These are phyloP conservation scores for Pseudococcus jackbeardsleyi DNA, from an alignment of 2,888 invertebrate species.

Conservation along the genomic window DNA sequence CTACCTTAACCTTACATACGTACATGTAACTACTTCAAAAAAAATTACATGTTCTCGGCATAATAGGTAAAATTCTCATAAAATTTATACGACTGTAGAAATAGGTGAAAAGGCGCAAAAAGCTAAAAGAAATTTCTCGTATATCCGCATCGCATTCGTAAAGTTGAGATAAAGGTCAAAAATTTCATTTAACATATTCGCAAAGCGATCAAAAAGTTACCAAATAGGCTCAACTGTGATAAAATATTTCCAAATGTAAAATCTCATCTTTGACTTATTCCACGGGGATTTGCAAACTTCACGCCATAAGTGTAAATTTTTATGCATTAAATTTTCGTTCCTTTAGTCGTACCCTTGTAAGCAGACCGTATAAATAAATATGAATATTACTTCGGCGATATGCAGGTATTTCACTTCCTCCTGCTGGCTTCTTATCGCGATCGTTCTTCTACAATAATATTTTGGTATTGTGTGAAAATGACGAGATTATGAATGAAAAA, in stretches of 20 bases:
- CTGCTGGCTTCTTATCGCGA: too few relatives aligned
- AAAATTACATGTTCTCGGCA: too few relatives aligned
- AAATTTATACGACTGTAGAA: neutral
- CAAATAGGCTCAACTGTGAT: constrained; percentile 20
- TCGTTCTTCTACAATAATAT: too few relatives aligned
- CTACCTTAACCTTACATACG: neutral
- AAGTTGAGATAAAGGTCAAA: constrained; percentile 33
- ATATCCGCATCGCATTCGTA: neutral
- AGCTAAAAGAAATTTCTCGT: neutral
- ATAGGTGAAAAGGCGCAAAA: neutral
- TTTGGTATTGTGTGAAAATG: too few relatives aligned
- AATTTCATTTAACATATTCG: constrained; percentile 27
- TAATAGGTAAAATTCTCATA: neutral
- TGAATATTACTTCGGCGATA: neutral
- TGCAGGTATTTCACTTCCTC: too few relatives aligned
- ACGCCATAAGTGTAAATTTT: constrained; percentile 13
- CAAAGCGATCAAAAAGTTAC: constrained; percentile 32
- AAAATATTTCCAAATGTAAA: constrained; percentile 13
- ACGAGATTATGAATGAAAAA: too few relatives aligned
- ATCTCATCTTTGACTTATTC: constrained; percentile 37
- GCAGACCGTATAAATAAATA: neutral
- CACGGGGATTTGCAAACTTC: constrained; percentile 37
- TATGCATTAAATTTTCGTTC: constrained; percentile 24
- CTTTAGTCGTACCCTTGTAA: neutral
- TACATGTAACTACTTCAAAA: neutral